Base-by-base conservation (phyloP, 2,797 vertebrate genomes). In the Xenopus petersii region DNA sequence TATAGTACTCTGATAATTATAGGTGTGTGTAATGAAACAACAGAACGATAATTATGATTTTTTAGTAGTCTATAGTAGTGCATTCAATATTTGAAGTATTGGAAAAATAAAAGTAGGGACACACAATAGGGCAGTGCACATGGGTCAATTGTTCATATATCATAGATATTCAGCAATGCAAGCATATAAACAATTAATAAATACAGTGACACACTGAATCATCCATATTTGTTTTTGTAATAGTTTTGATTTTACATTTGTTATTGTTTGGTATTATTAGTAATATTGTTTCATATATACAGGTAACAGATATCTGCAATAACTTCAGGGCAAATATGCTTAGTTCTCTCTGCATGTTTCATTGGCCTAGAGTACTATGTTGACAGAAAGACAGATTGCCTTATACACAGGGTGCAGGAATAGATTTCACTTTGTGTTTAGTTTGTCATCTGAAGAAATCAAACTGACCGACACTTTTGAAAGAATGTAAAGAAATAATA, bases 361-460 rank as follows among this genome's bases (percentile, higher is more conserved):
- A 33, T 26, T 58, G 63, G 75, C 75, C 70, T 67, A 33, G 36
- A 62, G 64, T 15, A 67, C 67, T 10, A 54, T 68, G 59, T 63
- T 72, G 70, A 63, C 70, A 68, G 64, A 63, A 47, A 68, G 65
- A 73, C 64, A 73, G 33, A 64, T 77, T 68, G 36, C 42, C 2
- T 26, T 26, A 26, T 26, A 2, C 26, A 47, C 66, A 24, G 16
- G 55, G 12, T 26, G 48, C 55, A 58, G 15, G 67, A 77, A 33
- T 73, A 60, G 61, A n/a, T 68, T 51, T 64, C 16, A 10, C 48
- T 62, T 62, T 75, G 26, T 26, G 26, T 2, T 26, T 26, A 26
- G 26, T 26, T 2, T 26, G 42, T 48, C 9, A 24, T 56, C 16
- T 56, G 59, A 10, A 61, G 10, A 61, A 61, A 56, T 56, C 10